Conservation (phyloP, 2,113 vertebrate genomes). For the Nestor notabilis region DNA sequence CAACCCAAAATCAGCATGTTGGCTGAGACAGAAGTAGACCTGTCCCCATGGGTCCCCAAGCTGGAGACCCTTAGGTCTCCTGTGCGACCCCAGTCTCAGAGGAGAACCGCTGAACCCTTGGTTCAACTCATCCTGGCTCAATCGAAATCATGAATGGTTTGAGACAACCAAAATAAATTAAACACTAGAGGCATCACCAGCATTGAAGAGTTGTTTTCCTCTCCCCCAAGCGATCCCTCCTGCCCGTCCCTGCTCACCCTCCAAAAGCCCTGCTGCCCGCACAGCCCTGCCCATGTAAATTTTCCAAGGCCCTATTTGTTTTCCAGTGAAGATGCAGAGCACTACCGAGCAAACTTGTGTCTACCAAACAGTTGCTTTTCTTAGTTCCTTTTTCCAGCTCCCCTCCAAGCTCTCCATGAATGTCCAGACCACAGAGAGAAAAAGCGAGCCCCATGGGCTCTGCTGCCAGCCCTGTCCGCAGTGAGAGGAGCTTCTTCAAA, state of each 20-base stretch:
- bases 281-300: background rate
- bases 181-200: background rate
- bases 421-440: background rate
- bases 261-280: background rate
- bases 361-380: background rate
- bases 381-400: background rate
- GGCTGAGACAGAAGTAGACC: background rate
- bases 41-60: background rate
- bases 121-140: background rate
- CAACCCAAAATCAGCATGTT: background rate
- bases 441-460: background rate
- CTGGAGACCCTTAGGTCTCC: background rate
- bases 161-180: background rate
- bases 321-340: background rate
- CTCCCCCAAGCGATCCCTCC: background rate
- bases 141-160: background rate
- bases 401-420: background rate
- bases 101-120: background rate
- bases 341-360: background rate
- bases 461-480: rapidly evolving
- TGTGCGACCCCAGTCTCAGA: rapidly evolving
- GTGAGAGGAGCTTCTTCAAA: background rate
- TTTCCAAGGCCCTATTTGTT: background rate
- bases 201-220: background rate
- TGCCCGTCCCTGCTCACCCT: rapidly evolving